Evolutionary conservation across 2,888 invertebrate species (phyloP), one percentile per base, ranked within the genome.

Genomic region (Subacronicta megacephala): DNA sequence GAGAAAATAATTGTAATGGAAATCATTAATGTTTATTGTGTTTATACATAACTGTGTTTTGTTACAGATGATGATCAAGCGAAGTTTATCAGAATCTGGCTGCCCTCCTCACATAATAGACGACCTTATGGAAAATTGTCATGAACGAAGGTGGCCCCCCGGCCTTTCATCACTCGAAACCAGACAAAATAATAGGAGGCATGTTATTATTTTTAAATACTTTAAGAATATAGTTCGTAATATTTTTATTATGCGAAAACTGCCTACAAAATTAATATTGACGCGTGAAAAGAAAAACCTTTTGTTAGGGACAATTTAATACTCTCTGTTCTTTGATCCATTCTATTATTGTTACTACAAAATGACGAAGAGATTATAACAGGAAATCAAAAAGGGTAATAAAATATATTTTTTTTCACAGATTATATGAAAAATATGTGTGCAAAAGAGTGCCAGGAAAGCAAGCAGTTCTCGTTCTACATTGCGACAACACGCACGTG

Each of bases 41-140:
- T n/a, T n/a, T n/a, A n/a, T n/a, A n/a, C n/a, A n/a, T n/a, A 23
- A 7, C 23, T 7, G 0, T 26, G 3, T 29, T 20, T 15, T 58
- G n/a, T n/a, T 59, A 18, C 94, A 99, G 97, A 96, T 98, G 83
- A 98, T 99, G 96, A 99, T 99, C 72, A 98, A 98, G 85, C 95
- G 98, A 77, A 97, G 98, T 15, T 92, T 99, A 58, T 97, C 98
- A 9, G 99, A 99, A 90, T 98, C 98, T 55, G 98, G 98, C 20
- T 99, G 99, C 85, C 99, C 99, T 3, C 96, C 97, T 16, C 98
- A 98, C 86, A 98, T 99, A 61, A 96, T 99, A 62, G 98, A 98
- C 80, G 98, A 98, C 82, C 95, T 99, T 31, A 99, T 99, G 98
- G 98, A 99, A 87, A 99, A 99, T 89, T 99, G 99, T 66, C 99